Percentiles rank a stretch among this genome's conserved stretches.
phyloP scores from a whole-genome alignment of 2,888 invertebrate species.

The Scaptomyza flava region DNA sequence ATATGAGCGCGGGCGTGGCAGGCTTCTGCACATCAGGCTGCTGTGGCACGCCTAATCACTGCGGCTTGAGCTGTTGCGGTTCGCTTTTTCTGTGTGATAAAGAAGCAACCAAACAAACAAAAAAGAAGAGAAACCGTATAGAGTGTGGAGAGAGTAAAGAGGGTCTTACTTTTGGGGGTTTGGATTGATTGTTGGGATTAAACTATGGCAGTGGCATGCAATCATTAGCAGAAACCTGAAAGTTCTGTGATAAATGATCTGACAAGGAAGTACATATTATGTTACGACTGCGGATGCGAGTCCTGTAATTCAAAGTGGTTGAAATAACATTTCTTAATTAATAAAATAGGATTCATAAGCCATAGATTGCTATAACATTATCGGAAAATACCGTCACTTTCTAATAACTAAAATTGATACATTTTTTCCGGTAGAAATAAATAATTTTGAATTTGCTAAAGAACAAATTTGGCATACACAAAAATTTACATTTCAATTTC shows the following conservation, averaged over 20 bases:
- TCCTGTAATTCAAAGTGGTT: background rate
- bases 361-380: too few species aligned
- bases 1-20: slow-evolving; percentile 29
- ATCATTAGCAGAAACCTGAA: slow-evolving; percentile 62
- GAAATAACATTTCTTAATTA: background rate
- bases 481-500: too few species aligned
- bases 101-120: slow-evolving; percentile 28
- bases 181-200: slow-evolving; percentile 47
- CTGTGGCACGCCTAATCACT: slow-evolving; percentile 55
- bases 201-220: slow-evolving; percentile 56
- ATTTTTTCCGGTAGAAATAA: too few species aligned
- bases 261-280: slow-evolving; percentile 34
- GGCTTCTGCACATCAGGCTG: slow-evolving; percentile 42
- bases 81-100: slow-evolving; percentile 6
- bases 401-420: too few species aligned
- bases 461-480: too few species aligned
- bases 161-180: slow-evolving; percentile 4
- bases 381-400: too few species aligned
- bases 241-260: slow-evolving; percentile 59
- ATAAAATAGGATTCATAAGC: background rate
- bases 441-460: too few species aligned
- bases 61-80: slow-evolving; percentile 40
- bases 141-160: slow-evolving; percentile 20
- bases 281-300: slow-evolving; percentile 19
- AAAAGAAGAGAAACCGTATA: slow-evolving; percentile 8